Base-by-base conservation (phyloP, 2,888 invertebrate species). In the Lingula anatina region DNA sequence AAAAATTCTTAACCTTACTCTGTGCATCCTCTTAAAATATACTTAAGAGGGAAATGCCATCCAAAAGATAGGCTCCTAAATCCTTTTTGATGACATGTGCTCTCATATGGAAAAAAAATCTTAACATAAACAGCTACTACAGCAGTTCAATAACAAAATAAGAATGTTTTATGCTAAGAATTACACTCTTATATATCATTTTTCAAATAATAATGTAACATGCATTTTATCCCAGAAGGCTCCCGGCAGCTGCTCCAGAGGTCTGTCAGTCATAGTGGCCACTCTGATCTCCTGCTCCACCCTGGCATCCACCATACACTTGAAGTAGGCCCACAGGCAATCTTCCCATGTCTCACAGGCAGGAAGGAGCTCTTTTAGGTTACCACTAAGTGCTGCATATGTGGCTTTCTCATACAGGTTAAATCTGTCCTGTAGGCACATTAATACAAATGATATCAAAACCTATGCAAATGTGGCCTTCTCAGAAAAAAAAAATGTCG, bases 311-410 rank as follows among this genome's bases (percentile, higher is more conserved):
- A 93, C 86, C 71, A 90, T 84, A 0, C 86, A 66, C 47, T 65
- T 68, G 52, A 90, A 80, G 73, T 90, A 86, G 1, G 90, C 89
- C 95, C 95, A 96, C 25, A 95, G 78, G 54, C 87, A 80, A 75
- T 96, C 95, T 66, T 89, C 86, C 94, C 94, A 96, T 25, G 84
- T 85, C n/a, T 81, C 56, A 54, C 90, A 87, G 12, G 87, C 84
- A 0, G 86, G 82, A 36, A 93, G 75, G n/a, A 93, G 74, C 5
- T 88, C 84, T 27, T 84, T 80, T 37, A 94, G 77, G 72, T 92
- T 86, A 0, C 95, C 95, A 77, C 91, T 89, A 43, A 92, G 83
- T 44, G 86, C 82, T 2, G 85, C 90, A 52, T 88, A 82, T 18
- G 89, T 83, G 3, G 89, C 90, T 54, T 78, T 72, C 64, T 82